Base-by-base conservation (phyloP, 2,797 vertebrate species). In the Chrosomus eos region DNA sequence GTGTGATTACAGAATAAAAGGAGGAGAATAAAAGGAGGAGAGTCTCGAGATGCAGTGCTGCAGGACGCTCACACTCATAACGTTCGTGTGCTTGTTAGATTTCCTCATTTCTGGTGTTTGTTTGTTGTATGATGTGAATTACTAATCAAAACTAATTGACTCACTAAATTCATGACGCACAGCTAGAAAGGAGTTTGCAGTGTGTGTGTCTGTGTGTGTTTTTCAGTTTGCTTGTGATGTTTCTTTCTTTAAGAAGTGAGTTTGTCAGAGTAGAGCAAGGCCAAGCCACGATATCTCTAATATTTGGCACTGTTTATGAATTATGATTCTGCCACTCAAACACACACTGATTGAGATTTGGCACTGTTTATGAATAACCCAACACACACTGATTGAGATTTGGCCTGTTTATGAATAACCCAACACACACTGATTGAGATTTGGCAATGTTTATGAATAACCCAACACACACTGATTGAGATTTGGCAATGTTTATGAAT, bases 201-300 rank as follows among this genome's bases (percentile, higher is more conserved):
- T 85, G 55, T 85, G 36, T 74, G 76, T 75, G 51, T 77, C 66
- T 55, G 77, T 85, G 40, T 48, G 45, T 45, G 4, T 76, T 77
- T 71, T 45, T 88, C 48, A 67, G 71, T 85, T 86, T 88, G 73
- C 74, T 70, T 82, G 74, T 87, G 64, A 31, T 53, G 3, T 16
- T 88, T 82, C 1, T 60, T 84, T 78, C 48, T 33, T 40, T 74
- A 67, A 45, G 0, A 73, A 76, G 36, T 73, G 28, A 28, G n/a
- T 86, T 86, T 81, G 58, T 82, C 68, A 85, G 86, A 86, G 79
- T 84, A 86, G 82, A 89, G 70, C 68, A 85, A 86, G 82, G 85
- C 75, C 71, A 82, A 86, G 58, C 78, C 64, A 45, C 64, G 55
- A 21, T 60, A 38, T 28, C 60, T 28, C 60, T 53, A 3, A 36